phyloP scores from a whole-genome alignment of 2,797 vertebrate species.

The Heliangelus exortis region DNA sequence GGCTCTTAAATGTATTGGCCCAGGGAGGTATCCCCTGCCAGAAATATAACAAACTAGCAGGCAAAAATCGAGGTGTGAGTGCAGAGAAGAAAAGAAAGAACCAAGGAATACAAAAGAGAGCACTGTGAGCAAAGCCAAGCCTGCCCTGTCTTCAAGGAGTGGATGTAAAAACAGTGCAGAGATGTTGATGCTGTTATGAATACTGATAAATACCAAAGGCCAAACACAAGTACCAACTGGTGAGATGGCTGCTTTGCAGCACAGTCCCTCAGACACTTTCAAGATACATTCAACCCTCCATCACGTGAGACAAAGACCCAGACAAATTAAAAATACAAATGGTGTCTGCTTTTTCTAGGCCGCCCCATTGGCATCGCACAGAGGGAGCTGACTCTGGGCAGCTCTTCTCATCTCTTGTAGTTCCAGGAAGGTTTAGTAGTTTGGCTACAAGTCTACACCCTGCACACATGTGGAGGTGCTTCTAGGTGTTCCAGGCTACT shows the following conservation, averaged over 20 bases:
- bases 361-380: background rate
- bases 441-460: background rate
- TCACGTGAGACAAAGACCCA: background rate
- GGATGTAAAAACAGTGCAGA: background rate
- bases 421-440: background rate
- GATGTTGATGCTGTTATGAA: background rate
- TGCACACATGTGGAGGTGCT: background rate
- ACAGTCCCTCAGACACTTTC: background rate
- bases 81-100: conserved; percentile 11
- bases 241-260: background rate
- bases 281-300: background rate
- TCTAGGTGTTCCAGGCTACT: background rate
- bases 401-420: background rate
- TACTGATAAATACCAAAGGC: background rate
- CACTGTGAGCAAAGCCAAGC: background rate
- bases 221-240: background rate
- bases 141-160: background rate
- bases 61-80: background rate
- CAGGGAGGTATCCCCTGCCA: background rate
- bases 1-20: background rate
- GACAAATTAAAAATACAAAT: background rate
- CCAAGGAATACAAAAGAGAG: background rate
- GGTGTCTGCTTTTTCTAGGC: background rate
- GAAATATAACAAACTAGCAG: background rate
- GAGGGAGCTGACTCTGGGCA: background rate